Evolutionary conservation across 2,797 vertebrate species (phyloP).

Genomic region (Psittacula echo): DNA sequence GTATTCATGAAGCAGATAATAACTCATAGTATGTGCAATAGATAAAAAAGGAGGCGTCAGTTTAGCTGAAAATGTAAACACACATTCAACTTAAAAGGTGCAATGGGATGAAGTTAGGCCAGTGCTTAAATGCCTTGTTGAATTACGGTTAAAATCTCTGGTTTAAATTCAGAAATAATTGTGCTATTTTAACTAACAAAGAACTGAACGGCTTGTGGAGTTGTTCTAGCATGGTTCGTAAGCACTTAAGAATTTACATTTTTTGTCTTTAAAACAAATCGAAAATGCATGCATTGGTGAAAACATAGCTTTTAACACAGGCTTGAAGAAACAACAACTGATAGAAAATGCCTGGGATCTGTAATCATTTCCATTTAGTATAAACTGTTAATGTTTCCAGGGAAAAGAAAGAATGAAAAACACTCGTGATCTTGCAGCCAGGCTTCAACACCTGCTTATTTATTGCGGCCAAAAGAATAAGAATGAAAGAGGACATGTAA

Average conservation of each 20-base stretch:
- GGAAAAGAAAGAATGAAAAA: constrained; percentile 20
- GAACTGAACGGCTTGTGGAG: neutral
- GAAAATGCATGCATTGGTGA: neutral
- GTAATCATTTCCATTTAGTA: neutral
- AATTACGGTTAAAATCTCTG: neutral
- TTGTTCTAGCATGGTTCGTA: neutral
- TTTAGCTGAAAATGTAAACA: constrained; percentile 6
- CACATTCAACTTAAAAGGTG: neutral
- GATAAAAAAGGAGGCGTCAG: neutral
- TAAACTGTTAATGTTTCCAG: constrained; percentile 11
- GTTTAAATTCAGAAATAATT: neutral
- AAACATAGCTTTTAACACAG: neutral
- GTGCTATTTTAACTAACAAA: neutral
- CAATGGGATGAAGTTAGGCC: neutral
- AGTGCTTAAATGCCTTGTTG: neutral
- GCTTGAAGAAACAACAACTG: neutral
- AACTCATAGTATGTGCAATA: neutral
- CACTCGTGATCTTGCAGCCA: neutral
- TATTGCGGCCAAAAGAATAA: neutral
- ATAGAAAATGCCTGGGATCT: neutral
- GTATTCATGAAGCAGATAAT: neutral
- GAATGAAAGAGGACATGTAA: neutral
- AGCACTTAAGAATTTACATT: neutral
- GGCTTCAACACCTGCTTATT: constrained; percentile 52
- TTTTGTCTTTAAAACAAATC: neutral